Conservation (phyloP, 2,888 invertebrate species). For the Aromia moschata region DNA sequence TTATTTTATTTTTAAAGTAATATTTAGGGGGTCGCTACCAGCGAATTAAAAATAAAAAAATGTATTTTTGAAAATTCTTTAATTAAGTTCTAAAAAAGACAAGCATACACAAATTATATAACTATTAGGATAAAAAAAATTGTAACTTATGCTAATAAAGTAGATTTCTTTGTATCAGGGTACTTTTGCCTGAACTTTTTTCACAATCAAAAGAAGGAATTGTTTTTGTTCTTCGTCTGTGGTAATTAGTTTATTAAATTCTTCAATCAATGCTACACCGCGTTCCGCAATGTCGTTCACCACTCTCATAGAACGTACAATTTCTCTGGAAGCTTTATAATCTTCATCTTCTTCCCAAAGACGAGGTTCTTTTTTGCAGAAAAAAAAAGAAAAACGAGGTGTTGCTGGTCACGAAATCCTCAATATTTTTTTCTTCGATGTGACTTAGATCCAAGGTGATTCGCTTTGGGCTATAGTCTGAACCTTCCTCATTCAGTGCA, state of each 20-base stretch:
- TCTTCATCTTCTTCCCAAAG: slow-evolving; percentile 25
- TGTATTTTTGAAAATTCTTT: too few relatives aligned
- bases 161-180: not conserved
- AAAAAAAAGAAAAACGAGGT: not conserved
- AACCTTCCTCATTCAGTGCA: not conserved
- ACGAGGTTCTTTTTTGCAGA: too few relatives aligned
- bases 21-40: too few relatives aligned
- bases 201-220: not conserved
- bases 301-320: not conserved
- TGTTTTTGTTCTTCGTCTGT: slow-evolving; percentile 4
- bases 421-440: not conserved
- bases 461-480: not conserved
- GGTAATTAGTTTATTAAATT: not conserved
- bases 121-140: too few relatives aligned
- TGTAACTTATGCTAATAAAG: not conserved
- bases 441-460: not conserved
- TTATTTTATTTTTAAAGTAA: too few relatives aligned
- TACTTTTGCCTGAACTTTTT: not conserved
- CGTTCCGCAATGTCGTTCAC: not conserved
- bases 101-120: too few relatives aligned
- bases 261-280: not conserved
- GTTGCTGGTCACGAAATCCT: not conserved
- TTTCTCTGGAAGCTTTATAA: not conserved
- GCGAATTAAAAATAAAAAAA: too few relatives aligned
- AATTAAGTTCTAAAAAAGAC: too few relatives aligned